Evolutionary conservation across 2,888 invertebrate genomes (phyloP).

Genomic region (Emmelina monodactyla): DNA sequence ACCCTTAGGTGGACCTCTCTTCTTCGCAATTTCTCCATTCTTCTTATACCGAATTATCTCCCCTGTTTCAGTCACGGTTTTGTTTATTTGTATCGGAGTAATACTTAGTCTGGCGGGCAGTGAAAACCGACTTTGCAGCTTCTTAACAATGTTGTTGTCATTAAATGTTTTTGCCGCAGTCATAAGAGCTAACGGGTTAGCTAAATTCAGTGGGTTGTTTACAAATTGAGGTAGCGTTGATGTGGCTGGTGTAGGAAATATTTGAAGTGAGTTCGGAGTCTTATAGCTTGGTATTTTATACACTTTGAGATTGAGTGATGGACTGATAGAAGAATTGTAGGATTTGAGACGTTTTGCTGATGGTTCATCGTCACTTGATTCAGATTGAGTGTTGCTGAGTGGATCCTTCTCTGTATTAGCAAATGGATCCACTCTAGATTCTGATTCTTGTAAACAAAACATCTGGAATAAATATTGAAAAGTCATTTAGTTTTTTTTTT

Average conservation of each 20-base stretch:
- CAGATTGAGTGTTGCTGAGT: slow-evolving; percentile 26
- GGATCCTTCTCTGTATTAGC: slow-evolving; percentile 30
- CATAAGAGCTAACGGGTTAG: slow-evolving; percentile 41
- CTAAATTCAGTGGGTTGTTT: slow-evolving; percentile 49
- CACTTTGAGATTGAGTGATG: slow-evolving; percentile 46
- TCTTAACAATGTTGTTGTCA: slow-evolving; percentile 38
- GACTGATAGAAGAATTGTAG: slow-evolving; percentile 20
- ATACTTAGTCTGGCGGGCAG: slow-evolving; percentile 46
- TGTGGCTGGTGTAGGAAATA: slow-evolving; percentile 33
- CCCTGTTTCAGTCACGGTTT: slow-evolving; percentile 23
- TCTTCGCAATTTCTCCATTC: slow-evolving; percentile 54
- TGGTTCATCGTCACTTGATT: slow-evolving; percentile 50
- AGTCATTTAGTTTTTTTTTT: background rate
- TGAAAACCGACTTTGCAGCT: slow-evolving; percentile 38
- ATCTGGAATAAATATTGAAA: slow-evolving; percentile 29
- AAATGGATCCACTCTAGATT: slow-evolving; percentile 35
- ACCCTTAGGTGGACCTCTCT: slow-evolving; percentile 51
- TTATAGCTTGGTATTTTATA: slow-evolving; percentile 51
- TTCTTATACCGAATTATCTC: slow-evolving; percentile 52
- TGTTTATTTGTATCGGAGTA: slow-evolving; percentile 29
- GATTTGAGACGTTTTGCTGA: slow-evolving; percentile 36
- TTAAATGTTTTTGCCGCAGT: slow-evolving; percentile 18
- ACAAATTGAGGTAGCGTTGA: slow-evolving; percentile 44
- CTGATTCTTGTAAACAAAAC: slow-evolving; percentile 54
- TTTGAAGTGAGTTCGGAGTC: slow-evolving; percentile 38